phyloP scores from a whole-genome alignment of 2,888 invertebrate genomes.

The Eilema caniola region DNA sequence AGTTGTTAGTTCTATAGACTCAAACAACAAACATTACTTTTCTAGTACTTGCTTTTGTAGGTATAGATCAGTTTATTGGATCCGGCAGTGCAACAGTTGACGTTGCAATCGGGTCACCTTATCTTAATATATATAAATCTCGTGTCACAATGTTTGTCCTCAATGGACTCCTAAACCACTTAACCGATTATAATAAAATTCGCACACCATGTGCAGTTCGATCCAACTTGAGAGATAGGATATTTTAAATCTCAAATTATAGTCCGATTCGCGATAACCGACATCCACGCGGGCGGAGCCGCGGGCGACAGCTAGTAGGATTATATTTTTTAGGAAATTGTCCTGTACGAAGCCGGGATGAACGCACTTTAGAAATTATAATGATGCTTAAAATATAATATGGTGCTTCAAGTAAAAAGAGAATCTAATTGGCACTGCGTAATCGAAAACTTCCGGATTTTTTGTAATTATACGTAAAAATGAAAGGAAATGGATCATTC shows the following conservation, averaged over 20 bases:
- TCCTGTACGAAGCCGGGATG: background rate
- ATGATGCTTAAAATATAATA: no score
- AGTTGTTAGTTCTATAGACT: slow-evolving; percentile 40
- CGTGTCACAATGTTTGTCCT: no score
- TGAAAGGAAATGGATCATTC: background rate
- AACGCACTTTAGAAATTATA: background rate
- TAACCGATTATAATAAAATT: no score
- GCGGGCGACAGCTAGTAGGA: no score
- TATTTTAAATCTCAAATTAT: no score
- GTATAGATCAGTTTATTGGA: background rate
- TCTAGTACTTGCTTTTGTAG: background rate
- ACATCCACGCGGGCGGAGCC: no score
- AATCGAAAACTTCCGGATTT: background rate
- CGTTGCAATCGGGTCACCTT: background rate
- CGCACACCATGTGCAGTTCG: no score
- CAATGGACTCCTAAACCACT: no score
- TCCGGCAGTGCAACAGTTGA: background rate
- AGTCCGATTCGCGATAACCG: no score
- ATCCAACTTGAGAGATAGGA: no score
- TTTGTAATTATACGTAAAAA: background rate
- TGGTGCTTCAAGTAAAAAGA: background rate
- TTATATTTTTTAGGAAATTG: background rate
- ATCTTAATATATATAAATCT: no score
- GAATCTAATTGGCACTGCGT: background rate
- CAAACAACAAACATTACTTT: background rate